These are phyloP conservation scores for Palythoa caribaeorum DNA, from an alignment of 92 coral and sea anemone genomes.

Conservation along the genomic window DNA sequence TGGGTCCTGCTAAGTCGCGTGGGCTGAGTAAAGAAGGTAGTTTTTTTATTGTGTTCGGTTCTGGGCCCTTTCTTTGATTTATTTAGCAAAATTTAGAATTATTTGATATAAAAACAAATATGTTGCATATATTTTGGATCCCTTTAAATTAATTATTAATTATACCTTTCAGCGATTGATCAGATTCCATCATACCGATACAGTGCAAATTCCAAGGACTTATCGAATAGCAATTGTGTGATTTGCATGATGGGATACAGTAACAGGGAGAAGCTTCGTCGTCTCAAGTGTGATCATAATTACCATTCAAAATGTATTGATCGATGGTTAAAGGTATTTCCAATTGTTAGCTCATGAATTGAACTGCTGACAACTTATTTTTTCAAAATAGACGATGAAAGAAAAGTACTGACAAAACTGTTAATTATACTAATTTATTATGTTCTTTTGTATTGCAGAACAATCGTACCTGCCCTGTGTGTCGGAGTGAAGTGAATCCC, in stretches of 20 bases:
- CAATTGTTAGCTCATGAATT: background rate
- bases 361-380: too few species aligned
- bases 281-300: conserved; percentile 92
- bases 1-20: conserved; percentile 95
- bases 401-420: too few species aligned
- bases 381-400: too few species aligned
- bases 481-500: conserved; percentile 74
- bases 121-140: background rate
- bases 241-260: conserved; percentile 97
- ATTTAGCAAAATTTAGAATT: too few species aligned
- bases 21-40: conserved; percentile 93
- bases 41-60: background rate
- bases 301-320: conserved; percentile 98
- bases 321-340: conserved; percentile 91
- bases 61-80: too few species aligned
- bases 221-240: conserved; percentile 92
- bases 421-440: background rate
- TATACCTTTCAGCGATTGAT: conserved; percentile 75
- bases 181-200: conserved; percentile 94
- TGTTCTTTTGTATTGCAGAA: conserved; percentile 57
- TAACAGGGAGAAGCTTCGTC: conserved; percentile 91
- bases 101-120: background rate
- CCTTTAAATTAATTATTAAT: background rate
- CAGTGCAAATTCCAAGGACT: conserved; percentile 89
- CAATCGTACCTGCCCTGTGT: conserved; percentile 88